Base-by-base conservation (phyloP, 2,113 vertebrate genomes). In the Lophura nycthemera region DNA sequence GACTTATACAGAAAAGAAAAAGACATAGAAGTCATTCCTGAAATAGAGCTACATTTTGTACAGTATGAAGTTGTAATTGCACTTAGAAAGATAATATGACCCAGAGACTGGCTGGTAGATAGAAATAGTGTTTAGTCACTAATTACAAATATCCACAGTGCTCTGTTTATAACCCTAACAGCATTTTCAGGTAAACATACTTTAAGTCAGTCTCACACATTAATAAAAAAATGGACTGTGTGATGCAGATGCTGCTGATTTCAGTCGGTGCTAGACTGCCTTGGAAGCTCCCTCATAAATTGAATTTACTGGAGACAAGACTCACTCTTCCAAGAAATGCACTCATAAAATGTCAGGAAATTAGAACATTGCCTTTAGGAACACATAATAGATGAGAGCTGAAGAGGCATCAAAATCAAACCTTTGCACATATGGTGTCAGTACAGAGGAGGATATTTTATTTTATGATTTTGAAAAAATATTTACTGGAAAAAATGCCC, bases 21-120 rank as follows among this genome's bases (percentile, higher is more conserved):
- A 76, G 47, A 0, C 0, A 1, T n/a, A 34, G 52, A 56, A 65
- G 45, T 9, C 22, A 34, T 54, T 10, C n/a, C 17, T 1, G 2
- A 32, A 71, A 47, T 72, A 29, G 29, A 70, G 56, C 29, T 71
- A 47, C 27, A 25, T 74, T 86, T 83, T 74, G 34, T 83, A 24
- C 42, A 36, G 3, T 61, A n/a, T 60, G 34, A 72, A 43, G 20
- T 10, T 13, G 21, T 22, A 20, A 52, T 76, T 59, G 11, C 8
- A 3, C 1, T 65, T 86, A 17, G 45, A 57, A 60, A 84, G 61
- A 50, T 30, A 81, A 22, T 19, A 25, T 10, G n/a, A 57, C 40
- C 17, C 40, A 83, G 59, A 82, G 77, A 80, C 20, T 20, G 79
- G 8, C 45, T 78, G 45, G 59, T 54, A 48, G 27, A 47, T 71